Base-by-base conservation (phyloP, 2,113 vertebrate genomes). In the Triplophysa rosa region DNA sequence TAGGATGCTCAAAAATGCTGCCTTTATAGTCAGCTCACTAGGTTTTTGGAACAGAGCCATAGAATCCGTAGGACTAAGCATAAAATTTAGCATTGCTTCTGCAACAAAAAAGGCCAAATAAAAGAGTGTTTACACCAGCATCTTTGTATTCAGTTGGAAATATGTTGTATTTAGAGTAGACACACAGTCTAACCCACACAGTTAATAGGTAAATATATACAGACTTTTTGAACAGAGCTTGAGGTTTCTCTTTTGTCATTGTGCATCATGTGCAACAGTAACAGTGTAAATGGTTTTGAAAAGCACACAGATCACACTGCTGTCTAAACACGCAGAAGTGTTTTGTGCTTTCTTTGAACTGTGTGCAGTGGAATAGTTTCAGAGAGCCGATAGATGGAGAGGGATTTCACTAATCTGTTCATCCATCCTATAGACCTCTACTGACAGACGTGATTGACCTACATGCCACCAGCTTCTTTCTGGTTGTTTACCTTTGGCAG, bases 381-480 rank as follows among this genome's bases (percentile, higher is more conserved):
- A 40, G 19, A 59, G 54, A 5, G 56, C 21, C 17, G 37, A 74
- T 23, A 62, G 71, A 47, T 63, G 40, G 2, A 21, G 40, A 26
- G 71, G 56, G 37, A 62, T 74, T 62, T 62, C 71, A 29, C 59
- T 75, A 75, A 75, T 75, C 72, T 47, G 26, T 29, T 23, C 37
- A 4, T 29, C 67, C 45, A 63, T 75, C 58, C 58, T 40, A 49
- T 5, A 26, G 58, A 74, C 40, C 16, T 45, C 21, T 47, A 74
- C 58, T 29, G 58, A 74, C 40, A 12, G 62, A 62, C 23, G 26
- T n/a, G 40, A 74, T 47, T 74, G 58, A 63, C 72, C 40, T 63
- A 45, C 72, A 61, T 62, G 37, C 17, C 42, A 42, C 58, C 24
- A 24, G 12, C n/a, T 17, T 49, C 17, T 70, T 54, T 63, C 61